Percentiles rank a stretch among this genome's conserved stretches.
phyloP scores from a whole-genome alignment of 2,113 vertebrate species.

The Chloebia gouldiae region DNA sequence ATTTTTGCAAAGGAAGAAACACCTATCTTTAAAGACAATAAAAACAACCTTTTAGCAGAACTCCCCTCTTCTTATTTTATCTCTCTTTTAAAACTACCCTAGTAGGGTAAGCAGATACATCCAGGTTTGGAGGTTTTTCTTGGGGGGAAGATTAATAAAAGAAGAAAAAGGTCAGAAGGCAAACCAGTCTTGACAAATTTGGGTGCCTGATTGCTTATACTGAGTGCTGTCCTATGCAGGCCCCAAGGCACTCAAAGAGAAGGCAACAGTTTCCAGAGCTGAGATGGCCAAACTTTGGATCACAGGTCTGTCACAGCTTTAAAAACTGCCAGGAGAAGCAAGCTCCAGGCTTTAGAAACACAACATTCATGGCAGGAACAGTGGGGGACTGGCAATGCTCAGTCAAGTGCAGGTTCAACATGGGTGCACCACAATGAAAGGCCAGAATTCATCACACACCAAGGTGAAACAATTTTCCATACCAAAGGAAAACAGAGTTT shows the following conservation, averaged over 20 bases:
- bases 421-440: not conserved
- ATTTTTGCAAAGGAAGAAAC: not conserved
- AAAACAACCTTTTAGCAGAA: not conserved
- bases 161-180: not conserved
- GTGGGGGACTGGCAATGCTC: not conserved
- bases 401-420: not conserved
- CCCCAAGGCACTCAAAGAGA: not conserved
- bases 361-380: not conserved
- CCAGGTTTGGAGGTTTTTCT: too few relatives aligned
- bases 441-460: not conserved
- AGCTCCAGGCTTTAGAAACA: not conserved
- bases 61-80: not conserved
- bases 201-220: not conserved
- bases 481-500: not conserved
- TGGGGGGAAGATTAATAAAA: not conserved
- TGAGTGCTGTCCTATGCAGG: not conserved
- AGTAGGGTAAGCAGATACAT: not conserved
- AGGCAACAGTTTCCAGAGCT: not conserved
- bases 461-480: not conserved
- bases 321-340: not conserved
- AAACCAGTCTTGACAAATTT: not conserved
- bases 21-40: not conserved
- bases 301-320: not conserved
- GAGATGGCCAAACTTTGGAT: not conserved
- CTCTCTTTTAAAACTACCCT: not conserved